Evolutionary conservation across 2,797 vertebrate species (phyloP).

Genomic region (Galaxias olidus): DNA sequence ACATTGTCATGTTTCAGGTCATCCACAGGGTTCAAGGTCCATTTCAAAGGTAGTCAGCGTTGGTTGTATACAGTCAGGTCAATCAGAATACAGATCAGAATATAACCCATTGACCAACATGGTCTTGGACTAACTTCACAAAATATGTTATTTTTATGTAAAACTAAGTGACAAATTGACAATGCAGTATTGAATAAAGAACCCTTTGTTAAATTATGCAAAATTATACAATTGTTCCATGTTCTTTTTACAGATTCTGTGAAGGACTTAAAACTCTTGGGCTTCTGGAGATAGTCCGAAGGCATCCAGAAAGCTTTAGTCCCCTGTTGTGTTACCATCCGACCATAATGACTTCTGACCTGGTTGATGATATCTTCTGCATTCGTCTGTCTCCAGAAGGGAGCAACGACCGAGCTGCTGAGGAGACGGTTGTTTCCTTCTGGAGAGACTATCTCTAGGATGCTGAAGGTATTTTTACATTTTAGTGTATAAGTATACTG

Average conservation of each 20-base stretch:
- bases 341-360: slow-evolving; percentile 11
- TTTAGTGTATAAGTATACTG: slow-evolving; percentile 1
- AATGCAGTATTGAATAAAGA: background rate
- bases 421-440: slow-evolving; percentile 9
- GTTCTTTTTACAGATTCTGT: slow-evolving; percentile 17
- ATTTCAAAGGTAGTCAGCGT: slow-evolving; percentile 10
- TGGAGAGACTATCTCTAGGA: slow-evolving; percentile 20
- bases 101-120: slow-evolving; percentile 12
- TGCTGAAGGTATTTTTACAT: slow-evolving; percentile 13
- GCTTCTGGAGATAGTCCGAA: slow-evolving; percentile 12
- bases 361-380: slow-evolving; percentile 19
- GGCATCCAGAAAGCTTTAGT: slow-evolving; percentile 16
- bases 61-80: slow-evolving; percentile 11
- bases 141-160: background rate
- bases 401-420: slow-evolving; percentile 18
- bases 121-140: too few species aligned
- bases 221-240: slow-evolving; percentile 1
- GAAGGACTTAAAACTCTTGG: slow-evolving; percentile 26
- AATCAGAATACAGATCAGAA: slow-evolving; percentile 2
- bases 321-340: slow-evolving; percentile 17
- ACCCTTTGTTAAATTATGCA: too few species aligned
- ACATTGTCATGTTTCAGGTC: slow-evolving; percentile 29
- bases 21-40: too few species aligned
- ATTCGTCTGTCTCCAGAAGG: slow-evolving; percentile 21
- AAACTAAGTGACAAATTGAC: slow-evolving; percentile 1